Evolutionary conservation across 1,140 invertebrate genomes (phyloP).

Genomic region (Hylyphantes graminicola): DNA sequence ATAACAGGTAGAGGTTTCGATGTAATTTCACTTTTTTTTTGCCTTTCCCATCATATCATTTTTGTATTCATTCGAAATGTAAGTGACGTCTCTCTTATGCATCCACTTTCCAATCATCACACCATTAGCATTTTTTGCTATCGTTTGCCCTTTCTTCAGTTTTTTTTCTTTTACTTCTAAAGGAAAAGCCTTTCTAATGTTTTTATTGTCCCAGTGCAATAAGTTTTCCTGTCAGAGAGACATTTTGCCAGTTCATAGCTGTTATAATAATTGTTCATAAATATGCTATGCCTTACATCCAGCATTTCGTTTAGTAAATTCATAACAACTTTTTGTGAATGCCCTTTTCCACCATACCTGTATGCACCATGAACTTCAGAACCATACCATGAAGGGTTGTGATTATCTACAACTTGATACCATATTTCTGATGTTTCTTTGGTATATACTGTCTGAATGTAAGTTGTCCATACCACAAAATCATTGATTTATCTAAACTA

Average conservation of each 20-base stretch:
- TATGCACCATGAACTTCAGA: constrained; percentile 22
- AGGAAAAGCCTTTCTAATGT: constrained; percentile 11
- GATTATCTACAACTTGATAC: constrained; percentile 33
- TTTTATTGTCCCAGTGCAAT: constrained; percentile 23
- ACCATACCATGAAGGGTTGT: constrained; percentile 3
- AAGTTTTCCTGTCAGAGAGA: constrained; percentile 29
- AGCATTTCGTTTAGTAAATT: constrained; percentile 19
- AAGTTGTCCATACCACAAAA: constrained; percentile 67
- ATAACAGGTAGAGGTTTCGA: neutral
- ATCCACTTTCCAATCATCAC: constrained; percentile 32
- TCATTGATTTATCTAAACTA: constrained; percentile 66
- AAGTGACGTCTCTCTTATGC: constrained; percentile 14
- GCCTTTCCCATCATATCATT: constrained; percentile 6
- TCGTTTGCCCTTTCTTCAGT: no score
- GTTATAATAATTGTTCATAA: constrained; percentile 37
- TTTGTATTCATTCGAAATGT: constrained; percentile 42
- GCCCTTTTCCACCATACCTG: constrained; percentile 13
- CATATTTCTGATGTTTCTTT: no score
- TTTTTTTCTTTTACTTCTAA: constrained; percentile 18
- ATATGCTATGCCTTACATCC: constrained; percentile 24
- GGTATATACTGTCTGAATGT: constrained; percentile 66
- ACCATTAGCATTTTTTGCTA: constrained; percentile 10
- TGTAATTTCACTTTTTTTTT: neutral
- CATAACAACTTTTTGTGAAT: constrained; percentile 12
- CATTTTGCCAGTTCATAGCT: constrained; percentile 34